Evolutionary conservation across 1,140 invertebrate species (phyloP), one percentile per base, ranked within the genome.

Genomic region (Ctenoplectra terminalis): DNA sequence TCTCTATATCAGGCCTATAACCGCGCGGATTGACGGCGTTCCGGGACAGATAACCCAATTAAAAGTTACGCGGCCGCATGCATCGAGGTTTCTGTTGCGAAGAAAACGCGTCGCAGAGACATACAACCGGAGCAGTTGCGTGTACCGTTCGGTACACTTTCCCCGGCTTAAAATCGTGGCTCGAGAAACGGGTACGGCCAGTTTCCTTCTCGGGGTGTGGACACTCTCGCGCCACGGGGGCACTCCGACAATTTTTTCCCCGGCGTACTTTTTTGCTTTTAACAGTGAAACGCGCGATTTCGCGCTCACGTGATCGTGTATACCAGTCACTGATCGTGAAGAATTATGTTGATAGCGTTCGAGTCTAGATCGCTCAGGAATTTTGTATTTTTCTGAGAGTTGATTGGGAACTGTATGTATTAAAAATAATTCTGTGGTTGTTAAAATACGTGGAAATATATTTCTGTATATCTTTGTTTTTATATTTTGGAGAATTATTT

Each of bases 41-140:
- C 72, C 81, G 76, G 66, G 58, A 87, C 71, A 86, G 81, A 87
- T 87, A 83, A 87, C 58, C 84, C 84, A 87, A 87, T 87, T 87
- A 87, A 83, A 83, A 83, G 66, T 67, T 76, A 79, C 74, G 60
- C 69, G 31, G n/a, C 76, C 48, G 63, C 34, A 48, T 40, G 9
- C 63, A 34, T 46, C 50, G 61, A 15, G n/a, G 54, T 60, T 52
- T 54, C 67, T n/a, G 20, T 23, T 9, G 50, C 13, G 17, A 77
- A 82, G 64, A 77, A 82, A 82, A 77, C 29, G 48, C 43, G 54
- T 34, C 43, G 34, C 72, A 71, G 26, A 71, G 26, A 31, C 29
- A 34, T 29, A 70, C 31, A 79, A 9, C 58, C 23, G 43, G 40
- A 40, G 40, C 40, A 40, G 40, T 9, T 40, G 56, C 63, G 54